phyloP scores from a whole-genome alignment of 2,797 vertebrate genomes.

The Nyctalus aviator region DNA sequence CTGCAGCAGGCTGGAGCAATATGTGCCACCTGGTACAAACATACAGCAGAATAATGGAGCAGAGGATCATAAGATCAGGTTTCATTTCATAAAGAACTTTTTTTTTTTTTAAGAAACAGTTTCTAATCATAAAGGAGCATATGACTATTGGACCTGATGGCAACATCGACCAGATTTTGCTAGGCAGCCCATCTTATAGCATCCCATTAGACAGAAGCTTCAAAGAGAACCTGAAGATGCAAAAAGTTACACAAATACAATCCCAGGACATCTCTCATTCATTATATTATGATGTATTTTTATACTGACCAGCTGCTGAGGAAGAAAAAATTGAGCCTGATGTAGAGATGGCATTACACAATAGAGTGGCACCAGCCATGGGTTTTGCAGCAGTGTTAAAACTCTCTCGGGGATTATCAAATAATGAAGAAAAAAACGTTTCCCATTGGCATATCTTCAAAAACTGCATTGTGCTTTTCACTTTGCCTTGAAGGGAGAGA shows the following conservation, averaged over 20 bases:
- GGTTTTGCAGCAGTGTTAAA: neutral
- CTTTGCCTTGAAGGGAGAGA: neutral
- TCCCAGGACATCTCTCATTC: neutral
- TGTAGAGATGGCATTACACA: neutral
- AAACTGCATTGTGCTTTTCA: constrained; percentile 43
- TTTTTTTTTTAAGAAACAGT: neutral
- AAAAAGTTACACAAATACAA: neutral
- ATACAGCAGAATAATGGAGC: neutral
- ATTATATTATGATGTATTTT: neutral
- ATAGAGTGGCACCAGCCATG: neutral
- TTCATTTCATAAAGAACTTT: neutral
- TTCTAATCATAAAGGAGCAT: neutral
- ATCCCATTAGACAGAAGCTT: neutral
- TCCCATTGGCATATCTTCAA: constrained; percentile 33
- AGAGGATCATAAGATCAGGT: neutral
- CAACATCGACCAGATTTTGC: neutral
- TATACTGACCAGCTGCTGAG: neutral
- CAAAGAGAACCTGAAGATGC: neutral
- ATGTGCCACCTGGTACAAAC: neutral
- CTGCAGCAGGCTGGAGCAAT: neutral
- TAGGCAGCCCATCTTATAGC: neutral
- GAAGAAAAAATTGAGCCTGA: neutral
- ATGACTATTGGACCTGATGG: neutral
- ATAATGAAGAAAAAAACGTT: neutral
- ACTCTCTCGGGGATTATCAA: neutral